Conservation (phyloP, 1,140 invertebrate genomes). For the Amyelois transitella region DNA sequence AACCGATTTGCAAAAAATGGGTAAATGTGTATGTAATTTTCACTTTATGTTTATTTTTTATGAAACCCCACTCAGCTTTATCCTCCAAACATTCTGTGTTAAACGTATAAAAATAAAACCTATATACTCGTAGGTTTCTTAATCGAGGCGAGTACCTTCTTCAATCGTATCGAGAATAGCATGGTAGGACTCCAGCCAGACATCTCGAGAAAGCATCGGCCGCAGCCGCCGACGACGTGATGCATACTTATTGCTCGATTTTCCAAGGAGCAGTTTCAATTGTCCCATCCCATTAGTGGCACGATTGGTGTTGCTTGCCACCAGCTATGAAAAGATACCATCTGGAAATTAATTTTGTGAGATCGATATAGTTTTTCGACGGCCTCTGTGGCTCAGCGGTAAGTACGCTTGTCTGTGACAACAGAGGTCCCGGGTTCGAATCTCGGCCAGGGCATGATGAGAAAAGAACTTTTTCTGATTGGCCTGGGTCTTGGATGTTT, state of each 20-base stretch:
- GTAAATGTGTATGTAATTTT: too few relatives aligned
- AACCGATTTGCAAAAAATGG: too few relatives aligned
- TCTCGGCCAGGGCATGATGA: too few relatives aligned
- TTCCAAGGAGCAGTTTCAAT: conserved; percentile 61
- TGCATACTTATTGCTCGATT: conserved; percentile 71
- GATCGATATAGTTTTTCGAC: not conserved
- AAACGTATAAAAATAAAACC: too few relatives aligned
- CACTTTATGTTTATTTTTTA: too few relatives aligned
- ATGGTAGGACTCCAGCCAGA: conserved; percentile 22
- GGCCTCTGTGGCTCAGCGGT: too few relatives aligned
- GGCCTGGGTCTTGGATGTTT: too few relatives aligned
- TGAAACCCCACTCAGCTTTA: too few relatives aligned
- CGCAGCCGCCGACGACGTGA: conserved; percentile 35
- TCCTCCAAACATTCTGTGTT: too few relatives aligned
- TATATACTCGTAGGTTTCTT: not conserved
- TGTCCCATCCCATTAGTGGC: conserved; percentile 55
- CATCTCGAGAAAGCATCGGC: conserved; percentile 51
- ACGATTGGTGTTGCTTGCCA: conserved; percentile 31
- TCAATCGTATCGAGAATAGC: not conserved
- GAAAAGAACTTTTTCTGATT: too few relatives aligned
- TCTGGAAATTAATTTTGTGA: not conserved
- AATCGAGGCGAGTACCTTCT: not conserved
- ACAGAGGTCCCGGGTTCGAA: too few relatives aligned
- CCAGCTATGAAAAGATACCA: not conserved
- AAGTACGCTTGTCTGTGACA: too few relatives aligned